Base-by-base conservation (phyloP, 2,888 invertebrate species). In the Ditula angustiorana region DNA sequence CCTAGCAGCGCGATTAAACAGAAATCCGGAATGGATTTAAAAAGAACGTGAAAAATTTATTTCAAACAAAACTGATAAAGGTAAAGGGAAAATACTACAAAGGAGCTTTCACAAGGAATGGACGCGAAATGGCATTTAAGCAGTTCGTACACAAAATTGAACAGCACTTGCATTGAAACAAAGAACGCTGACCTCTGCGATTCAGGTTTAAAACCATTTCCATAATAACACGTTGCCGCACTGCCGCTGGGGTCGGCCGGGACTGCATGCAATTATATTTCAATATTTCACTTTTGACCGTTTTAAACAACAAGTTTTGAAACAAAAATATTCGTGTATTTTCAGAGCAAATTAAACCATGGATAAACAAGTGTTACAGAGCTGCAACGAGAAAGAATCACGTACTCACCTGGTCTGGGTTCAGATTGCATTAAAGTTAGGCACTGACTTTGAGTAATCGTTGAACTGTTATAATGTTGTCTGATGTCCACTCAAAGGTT, bases 201-300 rank as follows among this genome's bases (percentile, higher is more conserved):
- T 80, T 77, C 75, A 74, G 80, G 81, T 83, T 82, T 79, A 76
- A 77, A 83, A 84, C 78, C 81, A 87, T 87, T 88, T 85, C 80
- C 87, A 85, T 88, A 86, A 87, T 87, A 88, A 85, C 80, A 86
- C 74, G 82, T 80, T 83, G 76, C 76, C 69, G 72, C 70, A 62
- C 68, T 68, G 68, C 61, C 68, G 67, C 66, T 59, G 69, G 61
- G 62, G 61, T 69, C 69, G 65, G 71, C 71, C 74, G 67, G 66
- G 67, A 74, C 74, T 79, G 83, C 80, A 82, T 85, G 84, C 86
- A 83, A 83, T 86, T 87, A 84, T 85, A 81, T 82, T 86, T 85
- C 85, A 84, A 84, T 85, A 84, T 83, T 77, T 78, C 77, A 75
- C 74, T 76, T 75, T 72, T 75, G 67, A 52, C 41, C 57, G 55